phyloP scores from a whole-genome alignment of 30 jellyfish, hydroid and myxozoan genomes.

The Mastigias papua region DNA sequence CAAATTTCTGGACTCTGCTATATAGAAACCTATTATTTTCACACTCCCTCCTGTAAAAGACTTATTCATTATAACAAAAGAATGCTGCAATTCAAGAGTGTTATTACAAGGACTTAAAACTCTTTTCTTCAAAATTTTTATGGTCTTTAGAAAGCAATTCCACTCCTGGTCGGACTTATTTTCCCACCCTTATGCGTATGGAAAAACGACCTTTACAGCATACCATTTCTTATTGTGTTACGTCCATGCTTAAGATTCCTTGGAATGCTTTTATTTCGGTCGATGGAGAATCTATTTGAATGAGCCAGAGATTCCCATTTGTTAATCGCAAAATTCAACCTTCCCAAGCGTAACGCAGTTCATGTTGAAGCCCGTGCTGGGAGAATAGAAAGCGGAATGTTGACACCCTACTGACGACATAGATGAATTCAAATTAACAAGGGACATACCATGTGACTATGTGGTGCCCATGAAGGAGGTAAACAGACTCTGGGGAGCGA shows the following conservation, averaged over 20 bases:
- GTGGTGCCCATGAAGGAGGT: not conserved
- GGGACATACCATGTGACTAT: not conserved
- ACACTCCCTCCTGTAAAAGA: not conserved
- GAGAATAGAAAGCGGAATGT: constrained; percentile 6
- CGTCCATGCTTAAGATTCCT: not conserved
- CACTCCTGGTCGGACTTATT: not conserved
- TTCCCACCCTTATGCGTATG: not conserved
- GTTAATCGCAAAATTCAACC: not conserved
- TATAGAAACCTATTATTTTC: not conserved
- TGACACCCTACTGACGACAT: not conserved
- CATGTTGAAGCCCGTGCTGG: constrained; percentile 27
- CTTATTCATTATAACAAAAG: too few species aligned
- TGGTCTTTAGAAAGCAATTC: not conserved
- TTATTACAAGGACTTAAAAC: not conserved
- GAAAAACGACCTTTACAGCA: not conserved
- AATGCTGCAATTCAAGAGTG: not conserved
- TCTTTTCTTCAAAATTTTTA: not conserved
- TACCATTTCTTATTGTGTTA: not conserved
- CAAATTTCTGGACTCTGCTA: too few species aligned
- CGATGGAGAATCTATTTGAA: not conserved
- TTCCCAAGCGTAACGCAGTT: constrained; percentile 44
- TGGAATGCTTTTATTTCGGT: constrained; percentile 17
- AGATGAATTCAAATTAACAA: not conserved
- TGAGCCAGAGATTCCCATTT: not conserved
- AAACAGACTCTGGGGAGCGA: not conserved